phyloP scores from a whole-genome alignment of 2,888 invertebrate species.

The Pogonocherus hispidulus region DNA sequence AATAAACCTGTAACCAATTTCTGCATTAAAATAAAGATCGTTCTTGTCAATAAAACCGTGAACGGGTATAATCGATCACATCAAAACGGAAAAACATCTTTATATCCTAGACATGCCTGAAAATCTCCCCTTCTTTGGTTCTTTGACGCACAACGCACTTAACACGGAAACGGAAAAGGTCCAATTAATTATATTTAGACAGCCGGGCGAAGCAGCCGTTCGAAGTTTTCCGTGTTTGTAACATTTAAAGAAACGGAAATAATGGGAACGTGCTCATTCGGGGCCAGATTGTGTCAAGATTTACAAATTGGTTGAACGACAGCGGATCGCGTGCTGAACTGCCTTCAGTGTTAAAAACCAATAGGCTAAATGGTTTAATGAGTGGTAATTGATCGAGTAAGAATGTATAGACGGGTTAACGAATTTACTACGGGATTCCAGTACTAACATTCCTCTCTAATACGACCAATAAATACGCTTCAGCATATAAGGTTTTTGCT shows the following conservation, averaged over 20 bases:
- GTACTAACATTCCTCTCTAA: neutral
- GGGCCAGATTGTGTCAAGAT: constrained; percentile 13
- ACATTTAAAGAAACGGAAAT: neutral
- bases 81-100: no score
- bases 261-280: constrained; percentile 10
- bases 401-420: neutral
- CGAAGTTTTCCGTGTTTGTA: neutral
- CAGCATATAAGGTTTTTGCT: no score
- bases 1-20: no score
- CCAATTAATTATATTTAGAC: neutral
- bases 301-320: constrained; percentile 15
- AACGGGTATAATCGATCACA: no score
- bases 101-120: no score
- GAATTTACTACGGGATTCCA: neutral
- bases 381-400: constrained; percentile 7
- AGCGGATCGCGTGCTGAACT: constrained; percentile 16
- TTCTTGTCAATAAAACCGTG: no score
- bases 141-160: no score
- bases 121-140: no score
- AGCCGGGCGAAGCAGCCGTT: neutral
- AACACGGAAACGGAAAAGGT: no score
- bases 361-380: neutral
- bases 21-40: no score
- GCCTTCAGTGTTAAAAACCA: constrained; percentile 17
- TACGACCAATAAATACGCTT: neutral